Conservation (phyloP, 1,140 invertebrate species). For the Neodiprion fabricii region DNA sequence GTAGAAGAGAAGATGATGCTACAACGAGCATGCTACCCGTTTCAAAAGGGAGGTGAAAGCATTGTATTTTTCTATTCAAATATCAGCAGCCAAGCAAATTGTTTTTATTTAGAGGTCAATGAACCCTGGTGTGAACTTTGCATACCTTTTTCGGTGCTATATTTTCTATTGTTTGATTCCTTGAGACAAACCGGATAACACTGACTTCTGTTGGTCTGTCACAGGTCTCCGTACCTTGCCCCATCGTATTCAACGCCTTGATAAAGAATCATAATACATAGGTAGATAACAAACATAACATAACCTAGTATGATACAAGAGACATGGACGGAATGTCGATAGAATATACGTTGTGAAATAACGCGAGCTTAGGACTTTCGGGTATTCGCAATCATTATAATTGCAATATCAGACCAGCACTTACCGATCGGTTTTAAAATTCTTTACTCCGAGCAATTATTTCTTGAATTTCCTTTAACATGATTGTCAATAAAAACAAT, state of each 20-base stretch:
- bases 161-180: constrained; percentile 58
- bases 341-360: too few species aligned
- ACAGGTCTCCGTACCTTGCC: constrained; percentile 57
- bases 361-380: too few species aligned
- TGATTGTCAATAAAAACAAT: constrained; percentile 6
- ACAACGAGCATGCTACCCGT: not conserved
- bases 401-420: too few species aligned
- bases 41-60: not conserved
- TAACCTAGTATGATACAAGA: not conserved
- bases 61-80: not conserved
- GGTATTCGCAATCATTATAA: too few species aligned
- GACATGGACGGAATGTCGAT: too few species aligned
- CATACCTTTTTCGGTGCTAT: constrained; percentile 61
- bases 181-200: constrained; percentile 59
- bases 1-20: not conserved
- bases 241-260: constrained; percentile 38
- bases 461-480: not conserved
- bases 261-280: not conserved
- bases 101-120: constrained; percentile 58
- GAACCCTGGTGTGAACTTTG: constrained; percentile 36
- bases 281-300: not conserved
- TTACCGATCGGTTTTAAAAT: not conserved
- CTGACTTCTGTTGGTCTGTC: constrained; percentile 58
- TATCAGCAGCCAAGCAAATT: constrained; percentile 32
- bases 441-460: not conserved